phyloP scores from a whole-genome alignment of 2,797 vertebrate genomes.

The Micromesistius poutassou region DNA sequence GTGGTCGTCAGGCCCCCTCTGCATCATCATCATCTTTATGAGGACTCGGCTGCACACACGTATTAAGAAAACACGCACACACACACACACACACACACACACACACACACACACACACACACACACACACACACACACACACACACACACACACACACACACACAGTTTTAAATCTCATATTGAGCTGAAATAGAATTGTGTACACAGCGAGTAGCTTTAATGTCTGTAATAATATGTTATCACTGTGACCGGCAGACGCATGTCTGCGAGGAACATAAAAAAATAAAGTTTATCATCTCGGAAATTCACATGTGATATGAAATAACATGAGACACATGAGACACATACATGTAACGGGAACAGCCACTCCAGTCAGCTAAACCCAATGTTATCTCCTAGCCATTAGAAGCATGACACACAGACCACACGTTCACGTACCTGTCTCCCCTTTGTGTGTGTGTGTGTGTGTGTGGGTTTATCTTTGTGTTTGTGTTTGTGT shows the following conservation, averaged over 20 bases:
- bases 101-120: background rate
- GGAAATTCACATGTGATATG: background rate
- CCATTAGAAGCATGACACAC: background rate
- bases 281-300: background rate
- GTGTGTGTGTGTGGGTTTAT: background rate
- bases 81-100: background rate
- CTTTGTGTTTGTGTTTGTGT: too few species aligned
- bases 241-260: background rate
- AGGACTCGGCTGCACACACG: constrained; percentile 23
- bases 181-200: background rate
- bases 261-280: background rate
- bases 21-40: constrained; percentile 52
- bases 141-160: background rate
- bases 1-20: constrained; percentile 48
- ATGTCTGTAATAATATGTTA: background rate
- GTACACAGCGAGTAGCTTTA: background rate
- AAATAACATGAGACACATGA: background rate
- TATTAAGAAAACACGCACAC: constrained; percentile 7
- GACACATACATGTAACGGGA: background rate
- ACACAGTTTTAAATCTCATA: background rate
- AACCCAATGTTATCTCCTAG: background rate
- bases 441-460: background rate
- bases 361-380: background rate
- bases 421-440: background rate
- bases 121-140: background rate